A percentile compares a stretch with the other conserved stretches of the same genome.
Conservation (phyloP, 2,888 invertebrate species). For the Zelleria hepariella region DNA sequence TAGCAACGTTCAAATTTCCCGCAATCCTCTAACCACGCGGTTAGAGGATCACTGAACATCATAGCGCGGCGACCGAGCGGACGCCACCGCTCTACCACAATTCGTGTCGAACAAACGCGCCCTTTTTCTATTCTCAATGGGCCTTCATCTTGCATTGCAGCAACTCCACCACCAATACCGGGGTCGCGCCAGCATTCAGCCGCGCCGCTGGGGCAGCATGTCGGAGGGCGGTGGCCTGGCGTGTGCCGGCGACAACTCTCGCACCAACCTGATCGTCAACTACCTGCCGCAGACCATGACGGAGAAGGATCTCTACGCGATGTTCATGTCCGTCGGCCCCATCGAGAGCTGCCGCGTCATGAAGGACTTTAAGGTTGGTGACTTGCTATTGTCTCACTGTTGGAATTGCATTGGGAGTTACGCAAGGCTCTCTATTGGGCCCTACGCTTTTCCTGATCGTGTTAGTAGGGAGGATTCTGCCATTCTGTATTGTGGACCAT, state of each 20-base stretch:
- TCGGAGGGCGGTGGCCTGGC: conserved; percentile 60
- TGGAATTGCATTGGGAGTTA: too few relatives aligned
- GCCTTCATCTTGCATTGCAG: conserved; percentile 22
- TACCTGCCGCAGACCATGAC: conserved; percentile 95
- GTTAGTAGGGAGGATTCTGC: too few relatives aligned
- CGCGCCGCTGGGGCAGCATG: conserved; percentile 63
- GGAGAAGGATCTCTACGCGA: conserved; percentile 89
- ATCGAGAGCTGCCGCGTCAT: conserved; percentile 93
- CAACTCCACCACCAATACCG: conserved; percentile 63
- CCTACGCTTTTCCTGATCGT: too few relatives aligned
- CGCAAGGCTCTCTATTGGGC: too few relatives aligned
- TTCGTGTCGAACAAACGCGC: too few relatives aligned
- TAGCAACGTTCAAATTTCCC: too few relatives aligned
- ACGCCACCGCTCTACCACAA: too few relatives aligned
- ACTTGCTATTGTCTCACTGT: too few relatives aligned
- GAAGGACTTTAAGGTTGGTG: conserved; percentile 85
- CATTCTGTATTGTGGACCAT: too few relatives aligned
- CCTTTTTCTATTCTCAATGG: background rate
- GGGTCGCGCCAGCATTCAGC: conserved; percentile 26
- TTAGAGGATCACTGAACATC: too few relatives aligned
- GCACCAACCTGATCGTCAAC: conserved; percentile 94
- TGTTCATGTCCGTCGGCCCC: conserved; percentile 91
- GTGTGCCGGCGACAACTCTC: conserved; percentile 56
- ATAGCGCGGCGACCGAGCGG: too few relatives aligned
- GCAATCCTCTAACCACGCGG: too few relatives aligned